Evolutionary conservation across 2,797 vertebrate genomes (phyloP).

Genomic region (Crax fasciolata): DNA sequence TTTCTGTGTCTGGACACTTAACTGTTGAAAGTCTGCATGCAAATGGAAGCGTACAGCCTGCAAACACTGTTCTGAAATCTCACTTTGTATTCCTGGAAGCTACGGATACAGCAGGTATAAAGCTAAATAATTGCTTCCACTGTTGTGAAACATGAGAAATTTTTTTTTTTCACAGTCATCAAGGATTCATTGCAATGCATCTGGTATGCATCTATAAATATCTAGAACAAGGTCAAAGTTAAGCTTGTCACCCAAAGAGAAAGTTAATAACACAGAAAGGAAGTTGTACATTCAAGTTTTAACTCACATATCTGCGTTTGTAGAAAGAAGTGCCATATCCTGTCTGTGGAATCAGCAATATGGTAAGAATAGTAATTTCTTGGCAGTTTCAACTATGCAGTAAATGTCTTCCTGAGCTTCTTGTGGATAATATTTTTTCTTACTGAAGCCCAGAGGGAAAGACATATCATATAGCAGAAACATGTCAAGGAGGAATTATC

Average conservation of each 20-base stretch:
- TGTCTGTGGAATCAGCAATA: slow-evolving; percentile 30
- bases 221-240: not conserved
- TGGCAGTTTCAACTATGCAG: slow-evolving; percentile 29
- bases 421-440: slow-evolving; percentile 36
- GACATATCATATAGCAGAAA: slow-evolving; percentile 21
- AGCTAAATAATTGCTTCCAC: not conserved
- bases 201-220: not conserved
- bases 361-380: slow-evolving; percentile 51
- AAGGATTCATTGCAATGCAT: not conserved
- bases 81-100: not conserved
- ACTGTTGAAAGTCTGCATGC: not conserved
- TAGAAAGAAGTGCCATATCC: not conserved
- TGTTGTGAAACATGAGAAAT: not conserved
- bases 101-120: not conserved
- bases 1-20: not conserved
- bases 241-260: not conserved
- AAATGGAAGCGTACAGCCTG: not conserved
- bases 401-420: slow-evolving; percentile 47
- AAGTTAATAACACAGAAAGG: not conserved
- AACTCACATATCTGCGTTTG: not conserved
- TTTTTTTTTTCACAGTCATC: not conserved
- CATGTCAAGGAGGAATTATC: slow-evolving; percentile 37
- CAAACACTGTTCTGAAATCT: not conserved
- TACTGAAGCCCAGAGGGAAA: slow-evolving; percentile 47
- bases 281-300: slow-evolving; percentile 17